Evolutionary conservation across 2,888 invertebrate species (phyloP).

Genomic region (Netelia melanura): DNA sequence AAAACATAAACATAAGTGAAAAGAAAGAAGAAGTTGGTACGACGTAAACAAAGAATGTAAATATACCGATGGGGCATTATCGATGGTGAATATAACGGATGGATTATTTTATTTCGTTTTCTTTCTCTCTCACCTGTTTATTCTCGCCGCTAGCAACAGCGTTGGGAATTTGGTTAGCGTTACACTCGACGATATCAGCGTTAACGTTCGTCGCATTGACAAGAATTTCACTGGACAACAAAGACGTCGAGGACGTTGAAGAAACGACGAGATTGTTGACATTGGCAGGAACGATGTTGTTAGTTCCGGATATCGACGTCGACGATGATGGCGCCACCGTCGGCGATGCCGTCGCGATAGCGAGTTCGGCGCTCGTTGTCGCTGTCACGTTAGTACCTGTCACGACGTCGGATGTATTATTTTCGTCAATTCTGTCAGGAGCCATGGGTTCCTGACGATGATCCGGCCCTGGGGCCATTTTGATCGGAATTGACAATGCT

Average conservation of each 20-base stretch:
- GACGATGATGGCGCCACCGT: constrained; percentile 37
- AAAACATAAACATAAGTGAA: too few species aligned
- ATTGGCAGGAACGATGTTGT: constrained; percentile 44
- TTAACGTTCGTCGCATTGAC: constrained; percentile 46
- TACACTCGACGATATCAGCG: constrained; percentile 66
- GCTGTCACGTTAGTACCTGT: constrained; percentile 61
- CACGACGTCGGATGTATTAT: constrained; percentile 66
- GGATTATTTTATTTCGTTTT: neutral
- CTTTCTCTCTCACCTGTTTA: constrained; percentile 76
- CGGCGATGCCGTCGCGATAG: constrained; percentile 33
- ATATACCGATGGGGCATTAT: neutral
- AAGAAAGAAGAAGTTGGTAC: too few species aligned
- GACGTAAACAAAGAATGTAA: constrained; percentile 5
- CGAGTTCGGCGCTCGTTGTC: constrained; percentile 56
- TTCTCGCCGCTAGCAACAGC: constrained; percentile 72
- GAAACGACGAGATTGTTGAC: constrained; percentile 50
- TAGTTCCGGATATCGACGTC: constrained; percentile 45
- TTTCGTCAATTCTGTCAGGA: constrained; percentile 83
- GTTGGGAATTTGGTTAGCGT: constrained; percentile 68
- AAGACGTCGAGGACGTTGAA: constrained; percentile 33
- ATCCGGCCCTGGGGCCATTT: constrained; percentile 93
- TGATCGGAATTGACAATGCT: constrained; percentile 83
- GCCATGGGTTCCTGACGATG: constrained; percentile 92
- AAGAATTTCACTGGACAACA: constrained; percentile 56
- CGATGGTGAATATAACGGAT: neutral